A percentile compares a stretch with the other conserved stretches of the same genome.
These are phyloP conservation scores for Gadus macrocephalus DNA, from an alignment of 2,113 vertebrate species.

Conservation along the genomic window DNA sequence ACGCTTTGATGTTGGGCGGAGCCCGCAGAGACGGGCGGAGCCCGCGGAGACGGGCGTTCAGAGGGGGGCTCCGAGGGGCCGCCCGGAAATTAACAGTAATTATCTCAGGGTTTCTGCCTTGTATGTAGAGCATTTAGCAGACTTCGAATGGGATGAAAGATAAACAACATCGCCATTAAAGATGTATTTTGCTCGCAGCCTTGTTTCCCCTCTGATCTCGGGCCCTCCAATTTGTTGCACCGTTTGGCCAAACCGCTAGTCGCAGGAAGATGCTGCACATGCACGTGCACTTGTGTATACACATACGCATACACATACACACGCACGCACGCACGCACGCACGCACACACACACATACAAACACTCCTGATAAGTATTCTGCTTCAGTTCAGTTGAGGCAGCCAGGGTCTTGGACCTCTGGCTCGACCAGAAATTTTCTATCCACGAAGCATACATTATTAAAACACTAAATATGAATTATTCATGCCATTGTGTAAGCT, in stretches of 20 bases:
- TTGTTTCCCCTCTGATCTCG: constrained; percentile 39
- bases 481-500: constrained; percentile 52
- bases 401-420: constrained; percentile 49
- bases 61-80: too few relatives aligned
- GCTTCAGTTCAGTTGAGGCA: constrained; percentile 30
- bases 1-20: constrained; percentile 29
- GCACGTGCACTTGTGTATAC: too few relatives aligned
- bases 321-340: constrained; percentile 7
- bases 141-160: constrained; percentile 38
- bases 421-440: constrained; percentile 47
- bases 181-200: constrained; percentile 52
- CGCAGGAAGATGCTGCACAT: too few relatives aligned
- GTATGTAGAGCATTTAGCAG: constrained; percentile 19
- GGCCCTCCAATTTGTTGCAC: constrained; percentile 11
- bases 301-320: constrained; percentile 1
- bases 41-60: too few relatives aligned
- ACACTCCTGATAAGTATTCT: constrained; percentile 55
- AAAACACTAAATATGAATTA: constrained; percentile 67
- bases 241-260: too few relatives aligned
- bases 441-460: constrained; percentile 58
- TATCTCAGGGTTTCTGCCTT: constrained; percentile 39
- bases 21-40: too few relatives aligned
- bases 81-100: constrained; percentile 39
- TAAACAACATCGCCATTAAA: constrained; percentile 58
- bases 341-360: background rate